Conservation (phyloP, 2,888 invertebrate genomes). For the Ceramica pisi region DNA sequence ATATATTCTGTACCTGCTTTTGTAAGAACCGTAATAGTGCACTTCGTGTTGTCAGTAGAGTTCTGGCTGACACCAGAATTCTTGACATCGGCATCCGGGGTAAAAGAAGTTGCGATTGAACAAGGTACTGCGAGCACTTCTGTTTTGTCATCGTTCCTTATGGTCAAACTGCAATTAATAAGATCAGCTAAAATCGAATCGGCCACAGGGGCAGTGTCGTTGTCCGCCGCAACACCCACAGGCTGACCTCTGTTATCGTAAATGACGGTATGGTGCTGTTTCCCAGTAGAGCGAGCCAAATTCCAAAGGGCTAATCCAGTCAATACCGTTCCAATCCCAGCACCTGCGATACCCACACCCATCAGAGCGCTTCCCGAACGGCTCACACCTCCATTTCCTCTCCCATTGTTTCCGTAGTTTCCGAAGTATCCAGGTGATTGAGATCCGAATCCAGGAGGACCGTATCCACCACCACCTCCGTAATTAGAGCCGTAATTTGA, state of each 20-base stretch:
- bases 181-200: slow-evolving; percentile 86
- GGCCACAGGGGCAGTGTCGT: slow-evolving; percentile 75
- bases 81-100: slow-evolving; percentile 86
- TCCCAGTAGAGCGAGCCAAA: slow-evolving; percentile 86
- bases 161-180: slow-evolving; percentile 87
- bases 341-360: slow-evolving; percentile 87
- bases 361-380: slow-evolving; percentile 80
- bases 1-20: slow-evolving; percentile 84
- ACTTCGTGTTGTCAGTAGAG: slow-evolving; percentile 83
- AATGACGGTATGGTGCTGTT: slow-evolving; percentile 84
- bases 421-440: slow-evolving; percentile 87
- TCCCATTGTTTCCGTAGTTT: slow-evolving; percentile 81
- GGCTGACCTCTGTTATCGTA: slow-evolving; percentile 88
- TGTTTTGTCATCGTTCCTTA: slow-evolving; percentile 81
- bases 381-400: slow-evolving; percentile 81
- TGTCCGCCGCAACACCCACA: slow-evolving; percentile 83
- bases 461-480: slow-evolving; percentile 73
- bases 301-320: slow-evolving; percentile 89
- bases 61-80: slow-evolving; percentile 74
- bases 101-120: slow-evolving; percentile 88
- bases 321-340: slow-evolving; percentile 86
- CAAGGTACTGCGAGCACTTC: slow-evolving; percentile 88
- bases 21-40: slow-evolving; percentile 85
- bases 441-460: slow-evolving; percentile 76
- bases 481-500: slow-evolving; percentile 72